Percentiles rank a stretch among this genome's conserved stretches.
These are phyloP conservation scores for Parochlus steinenii DNA, from an alignment of 2,888 invertebrate genomes.

Conservation along the genomic window DNA sequence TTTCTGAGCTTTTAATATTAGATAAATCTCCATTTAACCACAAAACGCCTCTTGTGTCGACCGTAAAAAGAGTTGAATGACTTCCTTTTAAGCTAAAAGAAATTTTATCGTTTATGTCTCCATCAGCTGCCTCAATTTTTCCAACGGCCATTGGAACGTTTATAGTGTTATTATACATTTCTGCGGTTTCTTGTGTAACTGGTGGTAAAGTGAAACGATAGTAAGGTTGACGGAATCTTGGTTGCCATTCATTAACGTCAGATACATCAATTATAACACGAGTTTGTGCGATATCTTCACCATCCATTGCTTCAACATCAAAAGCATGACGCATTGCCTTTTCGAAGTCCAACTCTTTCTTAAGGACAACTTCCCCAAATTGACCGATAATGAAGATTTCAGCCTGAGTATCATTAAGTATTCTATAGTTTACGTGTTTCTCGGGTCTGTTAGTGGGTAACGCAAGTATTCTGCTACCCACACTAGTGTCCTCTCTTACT, in stretches of 20 bases:
- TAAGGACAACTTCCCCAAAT: slow-evolving; percentile 62
- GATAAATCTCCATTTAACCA: slow-evolving; percentile 36
- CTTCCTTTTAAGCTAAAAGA: slow-evolving; percentile 54
- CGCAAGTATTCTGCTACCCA: slow-evolving; percentile 55
- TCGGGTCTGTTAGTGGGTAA: slow-evolving; percentile 47
- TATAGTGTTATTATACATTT: slow-evolving; percentile 13
- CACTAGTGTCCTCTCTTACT: slow-evolving; percentile 59
- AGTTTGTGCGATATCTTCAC: slow-evolving; percentile 63
- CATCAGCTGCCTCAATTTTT: slow-evolving; percentile 71
- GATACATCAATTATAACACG: slow-evolving; percentile 60
- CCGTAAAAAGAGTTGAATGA: slow-evolving; percentile 36
- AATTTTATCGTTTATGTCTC: slow-evolving; percentile 60
- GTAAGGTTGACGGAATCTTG: slow-evolving; percentile 70
- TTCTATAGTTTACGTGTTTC: slow-evolving; percentile 55
- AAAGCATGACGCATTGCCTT: slow-evolving; percentile 51
- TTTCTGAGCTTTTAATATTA: slow-evolving; percentile 37
- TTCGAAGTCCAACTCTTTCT: slow-evolving; percentile 64
- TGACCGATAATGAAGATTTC: slow-evolving; percentile 61
- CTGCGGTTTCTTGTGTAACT: slow-evolving; percentile 15
- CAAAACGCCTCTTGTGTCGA: slow-evolving; percentile 36
- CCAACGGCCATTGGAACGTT: slow-evolving; percentile 34
- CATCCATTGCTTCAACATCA: slow-evolving; percentile 50
- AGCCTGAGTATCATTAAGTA: slow-evolving; percentile 53
- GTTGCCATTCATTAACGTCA: slow-evolving; percentile 89
- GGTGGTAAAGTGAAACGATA: slow-evolving; percentile 54